Conservation (phyloP, 1,140 invertebrate species). For the Aphelenchoides avenae region DNA sequence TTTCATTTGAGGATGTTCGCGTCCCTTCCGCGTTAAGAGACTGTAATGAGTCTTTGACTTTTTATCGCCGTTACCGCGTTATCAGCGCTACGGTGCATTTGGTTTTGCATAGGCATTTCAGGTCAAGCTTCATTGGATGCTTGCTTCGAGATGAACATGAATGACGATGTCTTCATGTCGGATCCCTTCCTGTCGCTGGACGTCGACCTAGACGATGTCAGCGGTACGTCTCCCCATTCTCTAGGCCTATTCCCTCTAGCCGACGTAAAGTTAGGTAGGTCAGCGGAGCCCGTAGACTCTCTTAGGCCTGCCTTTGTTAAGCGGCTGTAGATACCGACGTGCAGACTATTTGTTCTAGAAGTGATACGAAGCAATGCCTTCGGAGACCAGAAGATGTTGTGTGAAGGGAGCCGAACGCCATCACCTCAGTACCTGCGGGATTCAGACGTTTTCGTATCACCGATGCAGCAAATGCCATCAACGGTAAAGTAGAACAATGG, state of each 20-base stretch:
- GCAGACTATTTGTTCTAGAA: conserved; percentile 16
- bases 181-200: conserved; percentile 45
- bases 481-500: conserved; percentile 6
- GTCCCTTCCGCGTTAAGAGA: no score
- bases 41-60: no score
- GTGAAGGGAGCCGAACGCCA: conserved; percentile 27
- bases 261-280: conserved; percentile 5
- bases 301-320: background rate
- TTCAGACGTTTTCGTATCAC: conserved; percentile 12
- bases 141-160: no score
- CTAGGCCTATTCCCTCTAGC: conserved; percentile 4
- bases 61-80: no score
- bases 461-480: conserved; percentile 2
- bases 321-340: background rate
- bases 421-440: conserved; percentile 28
- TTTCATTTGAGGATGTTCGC: no score
- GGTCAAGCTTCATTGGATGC: no score
- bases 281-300: background rate
- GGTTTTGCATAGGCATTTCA: no score
- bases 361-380: conserved; percentile 35
- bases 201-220: conserved; percentile 41
- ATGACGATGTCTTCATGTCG: no score
- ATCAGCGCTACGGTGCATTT: no score
- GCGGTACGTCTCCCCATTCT: conserved; percentile 29
- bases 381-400: conserved; percentile 13